phyloP scores from a whole-genome alignment of 1,140 invertebrate species.

The Rhopalosiphum padi region DNA sequence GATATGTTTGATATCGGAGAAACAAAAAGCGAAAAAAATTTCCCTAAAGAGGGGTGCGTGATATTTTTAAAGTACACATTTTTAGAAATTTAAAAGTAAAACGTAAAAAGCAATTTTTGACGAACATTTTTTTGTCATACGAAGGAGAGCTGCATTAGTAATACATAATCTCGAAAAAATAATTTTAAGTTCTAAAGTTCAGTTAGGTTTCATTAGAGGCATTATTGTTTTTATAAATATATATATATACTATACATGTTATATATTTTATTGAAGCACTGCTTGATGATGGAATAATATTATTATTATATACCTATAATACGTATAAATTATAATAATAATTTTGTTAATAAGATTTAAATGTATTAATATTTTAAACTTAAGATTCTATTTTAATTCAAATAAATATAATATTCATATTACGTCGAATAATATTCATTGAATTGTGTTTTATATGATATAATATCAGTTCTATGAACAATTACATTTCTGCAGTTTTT shows the following conservation, averaged over 20 bases:
- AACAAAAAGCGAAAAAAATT: background rate
- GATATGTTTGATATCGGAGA: background rate
- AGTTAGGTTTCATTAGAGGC: background rate
- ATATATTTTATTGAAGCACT: no score
- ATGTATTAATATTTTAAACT: no score
- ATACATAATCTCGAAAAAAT: background rate
- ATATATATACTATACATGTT: no score
- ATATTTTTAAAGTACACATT: background rate
- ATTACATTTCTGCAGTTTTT: background rate
- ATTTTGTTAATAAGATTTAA: no score
- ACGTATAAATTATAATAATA: no score
- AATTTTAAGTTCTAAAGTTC: background rate
- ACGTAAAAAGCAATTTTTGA: background rate
- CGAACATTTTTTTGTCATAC: background rate
- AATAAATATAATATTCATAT: background rate
- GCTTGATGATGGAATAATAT: no score
- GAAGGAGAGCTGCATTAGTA: background rate
- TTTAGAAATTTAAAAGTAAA: background rate
- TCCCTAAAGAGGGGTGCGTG: background rate
- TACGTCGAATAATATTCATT: background rate
- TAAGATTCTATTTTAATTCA: background rate
- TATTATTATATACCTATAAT: background rate
- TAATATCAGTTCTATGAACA: background rate
- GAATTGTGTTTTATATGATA: background rate
- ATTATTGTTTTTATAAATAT: background rate